These are phyloP conservation scores for Microchrysa polita DNA, from an alignment of 2,888 invertebrate genomes.

Conservation along the genomic window DNA sequence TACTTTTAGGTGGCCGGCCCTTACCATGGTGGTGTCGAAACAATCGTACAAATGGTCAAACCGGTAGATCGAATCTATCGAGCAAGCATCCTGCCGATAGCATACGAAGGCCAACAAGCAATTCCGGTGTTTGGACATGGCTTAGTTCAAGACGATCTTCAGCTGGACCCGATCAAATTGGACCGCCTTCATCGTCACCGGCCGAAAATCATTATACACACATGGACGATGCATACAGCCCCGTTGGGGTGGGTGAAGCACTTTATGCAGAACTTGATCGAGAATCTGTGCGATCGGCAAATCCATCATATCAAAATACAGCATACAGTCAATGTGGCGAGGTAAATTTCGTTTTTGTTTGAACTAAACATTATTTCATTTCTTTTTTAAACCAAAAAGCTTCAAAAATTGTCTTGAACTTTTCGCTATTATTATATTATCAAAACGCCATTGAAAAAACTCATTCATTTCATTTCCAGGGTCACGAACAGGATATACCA, in stretches of 20 bases:
- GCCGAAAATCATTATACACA: conserved; percentile 79
- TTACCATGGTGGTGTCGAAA: conserved; percentile 65
- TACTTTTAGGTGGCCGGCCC: conserved; percentile 59
- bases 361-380: too few relatives aligned
- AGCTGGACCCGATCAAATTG: conserved; percentile 65
- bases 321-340: conserved; percentile 70
- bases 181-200: conserved; percentile 66
- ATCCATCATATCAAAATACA: conserved; percentile 77
- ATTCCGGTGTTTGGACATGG: conserved; percentile 65
- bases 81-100: conserved; percentile 64
- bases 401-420: too few relatives aligned
- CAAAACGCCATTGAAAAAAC: too few relatives aligned
- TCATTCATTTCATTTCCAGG: conserved; percentile 59
- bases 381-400: conserved; percentile 2
- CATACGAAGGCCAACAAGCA: conserved; percentile 64
- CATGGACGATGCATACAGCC: conserved; percentile 72
- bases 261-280: conserved; percentile 77
- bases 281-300: conserved; percentile 66
- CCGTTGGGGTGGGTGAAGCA: conserved; percentile 70
- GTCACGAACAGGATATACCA: conserved; percentile 66
- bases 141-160: conserved; percentile 62
- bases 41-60: conserved; percentile 61
- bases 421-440: too few relatives aligned
- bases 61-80: conserved; percentile 61
- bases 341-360: conserved; percentile 57